Evolutionary conservation across 2,797 vertebrate species (phyloP).

Genomic region (Acanthurus tractus): DNA sequence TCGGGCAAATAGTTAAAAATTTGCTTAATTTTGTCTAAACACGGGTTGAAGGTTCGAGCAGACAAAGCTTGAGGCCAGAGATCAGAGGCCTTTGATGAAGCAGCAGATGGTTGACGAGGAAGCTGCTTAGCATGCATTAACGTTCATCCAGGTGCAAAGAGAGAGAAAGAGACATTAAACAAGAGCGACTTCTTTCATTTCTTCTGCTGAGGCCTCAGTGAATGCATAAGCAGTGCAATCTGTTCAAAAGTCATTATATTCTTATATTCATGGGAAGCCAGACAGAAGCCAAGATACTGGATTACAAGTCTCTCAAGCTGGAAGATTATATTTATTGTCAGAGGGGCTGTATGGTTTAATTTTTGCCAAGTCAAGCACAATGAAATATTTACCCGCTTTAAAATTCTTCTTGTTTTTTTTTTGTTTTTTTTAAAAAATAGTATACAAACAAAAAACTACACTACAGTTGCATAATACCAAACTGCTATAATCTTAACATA

Average conservation of each 20-base stretch:
- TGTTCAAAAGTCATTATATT: constrained; percentile 75
- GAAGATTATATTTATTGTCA: constrained; percentile 41
- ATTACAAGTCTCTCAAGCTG: constrained; percentile 33
- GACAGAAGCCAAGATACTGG: constrained; percentile 48
- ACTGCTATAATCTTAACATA: no score
- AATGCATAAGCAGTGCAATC: constrained; percentile 52
- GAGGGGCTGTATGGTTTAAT: constrained; percentile 2
- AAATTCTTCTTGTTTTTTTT: background rate
- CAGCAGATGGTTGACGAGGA: constrained; percentile 63
- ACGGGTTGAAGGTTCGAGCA: constrained; percentile 27
- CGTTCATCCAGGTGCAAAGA: constrained; percentile 47
- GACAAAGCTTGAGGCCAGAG: constrained; percentile 29
- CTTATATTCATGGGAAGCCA: constrained; percentile 72
- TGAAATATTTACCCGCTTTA: background rate
- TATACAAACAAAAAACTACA: no score
- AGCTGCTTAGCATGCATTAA: constrained; percentile 73
- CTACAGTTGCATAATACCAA: no score
- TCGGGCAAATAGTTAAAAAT: no score
- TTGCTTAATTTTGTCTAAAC: no score
- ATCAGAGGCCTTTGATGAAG: constrained; percentile 46
- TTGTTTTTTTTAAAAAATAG: no score
- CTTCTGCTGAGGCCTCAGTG: constrained; percentile 28
- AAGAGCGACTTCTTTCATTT: constrained; percentile 39
- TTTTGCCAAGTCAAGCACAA: background rate
- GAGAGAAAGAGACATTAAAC: constrained; percentile 23